Percentiles rank a stretch among this genome's conserved stretches.
phyloP scores from a whole-genome alignment of 2,113 vertebrate genomes.

The Clarias macrocephalus region DNA sequence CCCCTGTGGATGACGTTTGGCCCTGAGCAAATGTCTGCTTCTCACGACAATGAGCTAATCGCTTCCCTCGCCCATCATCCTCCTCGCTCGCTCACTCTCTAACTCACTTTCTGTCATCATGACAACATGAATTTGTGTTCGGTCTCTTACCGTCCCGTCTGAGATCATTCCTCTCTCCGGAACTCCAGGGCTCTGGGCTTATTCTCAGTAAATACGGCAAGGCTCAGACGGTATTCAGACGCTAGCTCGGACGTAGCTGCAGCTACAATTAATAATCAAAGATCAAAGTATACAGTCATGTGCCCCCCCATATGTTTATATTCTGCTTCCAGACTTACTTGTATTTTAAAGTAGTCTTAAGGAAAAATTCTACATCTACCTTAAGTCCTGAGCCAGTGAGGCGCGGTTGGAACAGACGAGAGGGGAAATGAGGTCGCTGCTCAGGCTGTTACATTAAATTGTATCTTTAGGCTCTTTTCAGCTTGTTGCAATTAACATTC shows the following conservation, averaged over 20 bases:
- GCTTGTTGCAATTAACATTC: no score
- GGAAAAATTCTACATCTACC: no score
- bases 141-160: no score
- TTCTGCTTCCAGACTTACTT: no score
- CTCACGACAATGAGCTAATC: slow-evolving; percentile 63
- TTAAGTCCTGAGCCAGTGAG: no score
- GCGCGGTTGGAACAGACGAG: no score
- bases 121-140: slow-evolving; percentile 50
- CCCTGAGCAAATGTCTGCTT: slow-evolving; percentile 59
- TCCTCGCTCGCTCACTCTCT: slow-evolving; percentile 48
- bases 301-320: no score
- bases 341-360: no score
- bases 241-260: not conserved
- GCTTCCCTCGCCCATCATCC: slow-evolving; percentile 21
- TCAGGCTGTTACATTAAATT: no score
- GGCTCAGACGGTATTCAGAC: not conserved
- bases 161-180: not conserved
- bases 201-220: not conserved
- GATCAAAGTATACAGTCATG: not conserved
- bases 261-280: not conserved
- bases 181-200: no score
- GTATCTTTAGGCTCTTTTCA: no score
- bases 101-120: slow-evolving; percentile 55
- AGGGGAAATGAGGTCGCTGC: no score
- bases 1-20: slow-evolving; percentile 56